phyloP scores from a whole-genome alignment of 2,888 invertebrate species.

The Scotopteryx bipunctaria region DNA sequence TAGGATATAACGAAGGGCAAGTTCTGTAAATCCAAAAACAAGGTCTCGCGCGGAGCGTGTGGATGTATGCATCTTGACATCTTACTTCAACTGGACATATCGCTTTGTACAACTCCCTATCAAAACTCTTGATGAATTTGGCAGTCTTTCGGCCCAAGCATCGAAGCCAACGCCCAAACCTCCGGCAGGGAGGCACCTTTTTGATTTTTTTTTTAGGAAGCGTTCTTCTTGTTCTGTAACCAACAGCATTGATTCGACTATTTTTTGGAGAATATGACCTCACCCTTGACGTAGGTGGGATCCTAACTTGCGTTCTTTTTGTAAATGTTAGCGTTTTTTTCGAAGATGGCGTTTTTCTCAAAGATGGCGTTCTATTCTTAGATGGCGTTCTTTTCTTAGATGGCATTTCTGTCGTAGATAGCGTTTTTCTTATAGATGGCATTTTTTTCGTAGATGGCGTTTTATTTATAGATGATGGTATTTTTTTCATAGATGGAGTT shows the following conservation, averaged over 20 bases:
- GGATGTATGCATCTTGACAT: constrained; percentile 32
- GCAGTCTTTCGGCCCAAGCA: neutral
- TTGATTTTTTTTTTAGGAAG: neutral
- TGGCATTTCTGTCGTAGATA: too few relatives aligned
- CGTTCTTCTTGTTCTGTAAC: neutral
- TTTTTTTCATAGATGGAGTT: too few relatives aligned
- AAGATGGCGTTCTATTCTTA: neutral
- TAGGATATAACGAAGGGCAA: constrained; percentile 46
- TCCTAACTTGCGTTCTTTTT: too few relatives aligned
- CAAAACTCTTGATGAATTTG: neutral
- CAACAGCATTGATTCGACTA: neutral
- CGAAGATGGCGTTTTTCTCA: neutral
- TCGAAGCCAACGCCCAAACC: neutral
- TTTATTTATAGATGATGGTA: too few relatives aligned
- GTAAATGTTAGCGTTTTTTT: too few relatives aligned
- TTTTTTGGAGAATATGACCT: too few relatives aligned
- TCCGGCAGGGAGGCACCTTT: neutral
- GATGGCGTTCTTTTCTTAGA: too few relatives aligned
- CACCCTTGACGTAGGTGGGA: too few relatives aligned
- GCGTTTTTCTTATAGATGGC: too few relatives aligned
- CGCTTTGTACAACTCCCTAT: neutral
- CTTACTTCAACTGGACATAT: constrained; percentile 5
- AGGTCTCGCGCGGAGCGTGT: constrained; percentile 34
- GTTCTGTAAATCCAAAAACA: constrained; percentile 29
- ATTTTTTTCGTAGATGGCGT: neutral